Evolutionary conservation across 2,888 invertebrate genomes (phyloP).

Genomic region (Crocallis elinguaria): DNA sequence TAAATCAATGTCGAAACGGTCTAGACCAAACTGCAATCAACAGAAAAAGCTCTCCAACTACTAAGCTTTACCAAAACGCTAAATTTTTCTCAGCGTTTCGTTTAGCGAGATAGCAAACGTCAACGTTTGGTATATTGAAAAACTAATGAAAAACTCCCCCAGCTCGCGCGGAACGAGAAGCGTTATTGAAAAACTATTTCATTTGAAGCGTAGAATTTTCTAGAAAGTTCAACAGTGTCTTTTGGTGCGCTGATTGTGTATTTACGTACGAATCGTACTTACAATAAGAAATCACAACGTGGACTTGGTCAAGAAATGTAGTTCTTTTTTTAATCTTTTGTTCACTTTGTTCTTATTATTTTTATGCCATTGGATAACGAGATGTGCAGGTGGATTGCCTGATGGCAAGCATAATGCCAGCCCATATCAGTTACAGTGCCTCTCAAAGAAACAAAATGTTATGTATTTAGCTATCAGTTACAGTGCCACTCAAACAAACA

Average conservation of each 20-base stretch:
- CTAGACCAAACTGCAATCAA: conserved; percentile 14
- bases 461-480: no score
- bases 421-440: no score
- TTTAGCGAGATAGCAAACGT: conserved; percentile 39
- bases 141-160: conserved; percentile 64
- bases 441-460: no score
- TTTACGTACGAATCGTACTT: neutral
- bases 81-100: conserved; percentile 38
- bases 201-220: conserved; percentile 47
- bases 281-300: neutral
- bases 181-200: conserved; percentile 73
- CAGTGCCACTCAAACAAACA: no score
- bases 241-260: conserved; percentile 32
- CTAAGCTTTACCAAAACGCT: conserved; percentile 30
- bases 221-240: conserved; percentile 34
- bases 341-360: no score
- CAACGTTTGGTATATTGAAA: conserved; percentile 59
- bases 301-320: no score
- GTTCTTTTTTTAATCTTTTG: no score
- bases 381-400: no score
- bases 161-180: conserved; percentile 50
- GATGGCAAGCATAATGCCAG: no score
- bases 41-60: conserved; percentile 22
- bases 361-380: no score
- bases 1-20: conserved; percentile 7